Percentiles rank a stretch among this genome's conserved stretches.
phyloP scores from a whole-genome alignment of 2,113 vertebrate genomes.

The Callospermophilus lateralis region DNA sequence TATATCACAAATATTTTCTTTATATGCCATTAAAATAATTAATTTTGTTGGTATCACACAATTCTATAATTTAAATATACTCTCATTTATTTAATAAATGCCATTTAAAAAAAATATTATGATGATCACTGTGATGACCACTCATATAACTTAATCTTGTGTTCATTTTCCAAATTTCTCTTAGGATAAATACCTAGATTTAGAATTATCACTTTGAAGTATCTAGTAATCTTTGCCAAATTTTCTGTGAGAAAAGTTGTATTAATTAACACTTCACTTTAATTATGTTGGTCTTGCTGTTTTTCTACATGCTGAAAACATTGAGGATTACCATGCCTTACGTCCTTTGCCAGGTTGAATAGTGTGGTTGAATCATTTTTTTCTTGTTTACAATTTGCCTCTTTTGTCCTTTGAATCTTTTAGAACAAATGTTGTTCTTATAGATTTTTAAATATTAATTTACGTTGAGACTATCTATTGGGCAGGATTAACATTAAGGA shows the following conservation, averaged over 20 bases:
- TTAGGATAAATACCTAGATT: not conserved
- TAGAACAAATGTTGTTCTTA: not conserved
- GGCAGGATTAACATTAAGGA: not conserved
- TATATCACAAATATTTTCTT: not conserved
- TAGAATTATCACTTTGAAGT: constrained; percentile 15
- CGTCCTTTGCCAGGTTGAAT: not conserved
- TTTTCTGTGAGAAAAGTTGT: not conserved
- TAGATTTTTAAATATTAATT: not conserved
- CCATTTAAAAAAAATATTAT: not conserved
- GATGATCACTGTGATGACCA: not conserved
- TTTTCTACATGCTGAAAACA: not conserved
- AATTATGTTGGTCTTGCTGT: not conserved
- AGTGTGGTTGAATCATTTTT: not conserved
- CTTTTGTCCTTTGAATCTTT: not conserved
- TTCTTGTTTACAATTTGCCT: not conserved
- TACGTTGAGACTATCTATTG: not conserved
- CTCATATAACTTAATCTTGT: not conserved
- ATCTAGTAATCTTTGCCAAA: not conserved
- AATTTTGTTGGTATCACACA: not conserved
- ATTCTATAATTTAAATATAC: not conserved
- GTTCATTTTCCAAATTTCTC: not conserved
- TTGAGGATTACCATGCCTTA: not conserved
- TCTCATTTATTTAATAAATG: constrained; percentile 13
- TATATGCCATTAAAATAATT: constrained; percentile 27
- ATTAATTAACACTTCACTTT: constrained; percentile 22